A percentile compares a stretch with the other conserved stretches of the same genome.
These are phyloP conservation scores for Magallana angulata DNA, from an alignment of 1,140 invertebrate genomes.

Conservation along the genomic window DNA sequence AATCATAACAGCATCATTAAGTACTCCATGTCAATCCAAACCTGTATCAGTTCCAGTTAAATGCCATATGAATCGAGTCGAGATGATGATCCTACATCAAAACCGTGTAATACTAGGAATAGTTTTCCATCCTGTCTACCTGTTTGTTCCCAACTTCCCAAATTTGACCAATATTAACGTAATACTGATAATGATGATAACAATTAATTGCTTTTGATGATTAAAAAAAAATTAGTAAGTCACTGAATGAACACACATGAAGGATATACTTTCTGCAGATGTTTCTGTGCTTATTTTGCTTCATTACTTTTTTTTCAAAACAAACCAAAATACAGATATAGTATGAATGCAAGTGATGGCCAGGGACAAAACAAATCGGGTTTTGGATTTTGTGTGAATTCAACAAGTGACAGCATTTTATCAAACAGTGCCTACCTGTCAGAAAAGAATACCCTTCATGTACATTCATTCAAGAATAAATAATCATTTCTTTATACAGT, in stretches of 20 bases:
- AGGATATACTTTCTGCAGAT: conserved; percentile 3
- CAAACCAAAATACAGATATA: no score
- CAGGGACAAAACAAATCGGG: no score
- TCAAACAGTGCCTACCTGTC: conserved; percentile 1
- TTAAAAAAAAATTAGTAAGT: not conserved
- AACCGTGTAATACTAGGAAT: conserved; percentile 8
- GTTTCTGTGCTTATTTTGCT: not conserved
- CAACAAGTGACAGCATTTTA: not conserved
- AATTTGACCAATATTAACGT: not conserved
- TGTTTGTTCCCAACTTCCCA: not conserved
- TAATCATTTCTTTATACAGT: conserved; percentile 14
- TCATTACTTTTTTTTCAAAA: not conserved
- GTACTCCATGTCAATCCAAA: not conserved
- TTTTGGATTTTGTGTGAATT: not conserved
- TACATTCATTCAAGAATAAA: conserved; percentile 28
- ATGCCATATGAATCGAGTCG: not conserved
- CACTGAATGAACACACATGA: conserved; percentile 7
- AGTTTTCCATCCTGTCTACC: not conserved
- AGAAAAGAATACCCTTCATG: not conserved
- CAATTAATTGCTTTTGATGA: conserved; percentile 10
- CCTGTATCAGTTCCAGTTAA: conserved; percentile 15
- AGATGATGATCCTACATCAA: not conserved
- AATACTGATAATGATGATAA: conserved; percentile 30
- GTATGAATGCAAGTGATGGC: no score
- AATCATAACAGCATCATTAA: conserved; percentile 21